Conservation (phyloP, 2,113 vertebrate species). For the Ptyas mucosa region DNA sequence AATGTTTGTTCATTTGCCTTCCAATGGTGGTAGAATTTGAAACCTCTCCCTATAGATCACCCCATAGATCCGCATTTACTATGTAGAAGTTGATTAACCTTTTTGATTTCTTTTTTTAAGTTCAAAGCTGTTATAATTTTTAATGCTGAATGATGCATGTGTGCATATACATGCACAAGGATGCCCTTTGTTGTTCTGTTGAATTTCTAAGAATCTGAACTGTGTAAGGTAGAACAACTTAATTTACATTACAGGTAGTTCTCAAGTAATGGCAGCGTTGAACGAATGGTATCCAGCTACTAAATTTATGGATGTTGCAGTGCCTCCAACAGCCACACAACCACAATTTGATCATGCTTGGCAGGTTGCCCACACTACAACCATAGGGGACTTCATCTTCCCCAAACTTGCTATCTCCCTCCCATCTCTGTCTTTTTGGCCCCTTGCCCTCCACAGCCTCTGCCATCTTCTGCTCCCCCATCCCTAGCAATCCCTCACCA, state of each 20-base stretch:
- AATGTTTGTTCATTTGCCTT: background rate
- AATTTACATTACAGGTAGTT: background rate
- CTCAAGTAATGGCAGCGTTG: too few relatives aligned
- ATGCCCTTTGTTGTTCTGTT: too few relatives aligned
- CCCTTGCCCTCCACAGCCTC: background rate
- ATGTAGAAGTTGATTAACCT: background rate
- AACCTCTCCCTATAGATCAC: background rate
- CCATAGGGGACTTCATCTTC: background rate
- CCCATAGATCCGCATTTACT: background rate
- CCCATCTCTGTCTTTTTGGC: background rate
- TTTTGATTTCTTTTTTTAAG: background rate
- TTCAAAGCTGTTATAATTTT: too few relatives aligned
- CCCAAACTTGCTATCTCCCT: background rate
- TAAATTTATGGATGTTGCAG: background rate
- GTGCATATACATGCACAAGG: too few relatives aligned
- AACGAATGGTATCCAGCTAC: too few relatives aligned
- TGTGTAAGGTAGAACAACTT: background rate
- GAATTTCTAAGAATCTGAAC: background rate
- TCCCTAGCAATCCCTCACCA: background rate
- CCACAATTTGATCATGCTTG: background rate
- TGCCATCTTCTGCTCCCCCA: background rate
- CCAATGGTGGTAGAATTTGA: background rate
- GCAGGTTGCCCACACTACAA: background rate
- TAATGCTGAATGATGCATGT: too few relatives aligned
- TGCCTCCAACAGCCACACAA: background rate